phyloP scores from a whole-genome alignment of 2,888 invertebrate species.

The Epirrhoe alternata region DNA sequence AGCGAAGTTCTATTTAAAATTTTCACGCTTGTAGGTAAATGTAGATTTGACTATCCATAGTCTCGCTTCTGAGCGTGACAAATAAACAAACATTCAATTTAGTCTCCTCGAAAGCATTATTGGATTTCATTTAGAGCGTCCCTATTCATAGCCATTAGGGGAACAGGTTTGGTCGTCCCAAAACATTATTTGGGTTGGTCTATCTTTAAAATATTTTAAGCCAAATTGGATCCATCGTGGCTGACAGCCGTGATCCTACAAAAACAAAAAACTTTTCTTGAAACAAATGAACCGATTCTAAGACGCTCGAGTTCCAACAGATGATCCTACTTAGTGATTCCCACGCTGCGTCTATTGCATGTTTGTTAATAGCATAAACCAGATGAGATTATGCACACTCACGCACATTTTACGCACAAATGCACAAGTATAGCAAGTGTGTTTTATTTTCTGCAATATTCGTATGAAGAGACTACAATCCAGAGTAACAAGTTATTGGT shows the following conservation, averaged over 20 bases:
- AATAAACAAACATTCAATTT: slow-evolving; percentile 37
- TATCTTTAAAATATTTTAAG: slow-evolving; percentile 56
- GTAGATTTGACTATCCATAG: slow-evolving; percentile 4
- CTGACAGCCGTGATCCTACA: slow-evolving; percentile 56
- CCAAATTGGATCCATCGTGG: slow-evolving; percentile 58
- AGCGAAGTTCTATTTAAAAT: slow-evolving; percentile 16
- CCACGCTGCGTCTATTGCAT: slow-evolving; percentile 69
- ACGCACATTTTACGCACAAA: slow-evolving; percentile 74
- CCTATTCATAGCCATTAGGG: slow-evolving; percentile 57
- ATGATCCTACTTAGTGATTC: slow-evolving; percentile 66
- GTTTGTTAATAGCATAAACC: slow-evolving; percentile 68
- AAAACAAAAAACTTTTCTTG: slow-evolving; percentile 44
- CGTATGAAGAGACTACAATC: slow-evolving; percentile 35
- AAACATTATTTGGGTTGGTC: slow-evolving; percentile 50
- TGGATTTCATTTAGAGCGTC: slow-evolving; percentile 48
- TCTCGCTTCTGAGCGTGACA: slow-evolving; percentile 6
- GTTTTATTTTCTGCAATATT: slow-evolving; percentile 59
- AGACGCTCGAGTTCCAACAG: slow-evolving; percentile 49
- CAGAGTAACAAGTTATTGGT: slow-evolving; percentile 40
- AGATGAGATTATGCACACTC: slow-evolving; percentile 72
- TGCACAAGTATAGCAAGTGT: slow-evolving; percentile 70
- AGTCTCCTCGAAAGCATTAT: slow-evolving; percentile 43
- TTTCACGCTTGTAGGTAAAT: slow-evolving; percentile 8
- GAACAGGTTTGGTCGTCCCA: slow-evolving; percentile 52
- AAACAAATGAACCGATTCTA: slow-evolving; percentile 52